phyloP scores from a whole-genome alignment of 2,797 vertebrate species.

The Champsocephalus gunnari region DNA sequence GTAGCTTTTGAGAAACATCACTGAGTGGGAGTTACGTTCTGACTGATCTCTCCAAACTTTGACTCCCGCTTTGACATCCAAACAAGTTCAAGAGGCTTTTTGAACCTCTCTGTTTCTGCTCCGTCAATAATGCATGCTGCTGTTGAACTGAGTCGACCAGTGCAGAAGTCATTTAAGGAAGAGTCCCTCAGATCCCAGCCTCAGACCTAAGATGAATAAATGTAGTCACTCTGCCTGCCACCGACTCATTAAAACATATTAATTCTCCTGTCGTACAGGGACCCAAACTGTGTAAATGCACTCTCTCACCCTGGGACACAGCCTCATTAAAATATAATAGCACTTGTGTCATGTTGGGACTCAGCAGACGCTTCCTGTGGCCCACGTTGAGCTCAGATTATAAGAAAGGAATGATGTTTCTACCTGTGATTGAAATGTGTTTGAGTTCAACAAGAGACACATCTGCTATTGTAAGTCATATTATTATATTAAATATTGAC shows the following conservation, averaged over 20 bases:
- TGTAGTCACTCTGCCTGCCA: constrained; percentile 30
- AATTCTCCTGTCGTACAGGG: constrained; percentile 50
- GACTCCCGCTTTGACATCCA: constrained; percentile 23
- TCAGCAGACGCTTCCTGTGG: constrained; percentile 36
- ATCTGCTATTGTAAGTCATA: constrained; percentile 1
- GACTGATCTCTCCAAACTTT: constrained; percentile 25
- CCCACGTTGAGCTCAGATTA: constrained; percentile 44
- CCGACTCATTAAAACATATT: constrained; percentile 66
- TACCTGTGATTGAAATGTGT: constrained; percentile 27
- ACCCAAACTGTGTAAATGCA: constrained; percentile 45
- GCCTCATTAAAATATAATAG: constrained; percentile 68
- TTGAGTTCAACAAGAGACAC: constrained; percentile 14
- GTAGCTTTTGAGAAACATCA: constrained; percentile 1
- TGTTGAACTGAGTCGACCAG: constrained; percentile 10
- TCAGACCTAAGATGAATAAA: constrained; percentile 30
- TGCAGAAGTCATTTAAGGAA: constrained; percentile 41
- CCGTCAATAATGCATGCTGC: constrained; percentile 32
- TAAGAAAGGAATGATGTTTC: constrained; percentile 33
- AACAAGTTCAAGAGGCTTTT: constrained; percentile 37
- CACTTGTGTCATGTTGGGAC: constrained; percentile 59
- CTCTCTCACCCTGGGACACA: constrained; percentile 46
- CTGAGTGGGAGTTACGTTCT: neutral
- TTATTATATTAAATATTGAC: neutral
- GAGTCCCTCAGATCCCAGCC: constrained; percentile 43
- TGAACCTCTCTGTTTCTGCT: constrained; percentile 30